Evolutionary conservation across 2,113 vertebrate species (phyloP).

Genomic region (Onychostoma macrolepis): DNA sequence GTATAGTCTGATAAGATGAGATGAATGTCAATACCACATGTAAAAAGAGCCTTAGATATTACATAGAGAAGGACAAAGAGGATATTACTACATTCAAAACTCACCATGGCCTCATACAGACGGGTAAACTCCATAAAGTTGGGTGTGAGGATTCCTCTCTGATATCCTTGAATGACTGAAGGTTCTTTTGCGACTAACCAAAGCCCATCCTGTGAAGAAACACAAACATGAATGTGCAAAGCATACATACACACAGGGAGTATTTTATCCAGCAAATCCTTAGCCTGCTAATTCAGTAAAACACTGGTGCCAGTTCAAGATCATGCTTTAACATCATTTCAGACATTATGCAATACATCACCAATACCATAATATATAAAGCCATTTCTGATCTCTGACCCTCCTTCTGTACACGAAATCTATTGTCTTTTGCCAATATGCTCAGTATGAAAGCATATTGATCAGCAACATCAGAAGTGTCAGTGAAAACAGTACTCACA

Average conservation of each 20-base stretch:
- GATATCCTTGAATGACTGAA: conserved; percentile 90
- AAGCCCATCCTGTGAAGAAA: conserved; percentile 85
- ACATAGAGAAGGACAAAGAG: neutral
- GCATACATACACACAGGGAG: neutral
- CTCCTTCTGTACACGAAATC: neutral
- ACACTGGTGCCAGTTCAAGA: neutral
- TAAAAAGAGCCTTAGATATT: neutral
- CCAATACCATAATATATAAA: neutral
- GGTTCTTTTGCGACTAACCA: conserved; percentile 92
- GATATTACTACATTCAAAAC: neutral
- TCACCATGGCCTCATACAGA: conserved; percentile 91
- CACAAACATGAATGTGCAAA: neutral
- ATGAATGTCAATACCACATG: neutral
- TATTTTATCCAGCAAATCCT: neutral
- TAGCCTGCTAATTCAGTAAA: neutral
- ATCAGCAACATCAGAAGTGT: neutral
- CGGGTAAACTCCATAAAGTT: conserved; percentile 93
- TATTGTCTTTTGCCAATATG: neutral
- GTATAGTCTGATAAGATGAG: neutral
- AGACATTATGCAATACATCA: neutral
- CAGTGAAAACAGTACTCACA: conserved; percentile 78
- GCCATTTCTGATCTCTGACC: neutral
- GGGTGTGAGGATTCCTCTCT: conserved; percentile 90
- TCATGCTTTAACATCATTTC: neutral
- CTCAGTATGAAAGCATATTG: neutral